A percentile compares a stretch with the other conserved stretches of the same genome.
These are phyloP conservation scores for Melipona beecheii DNA, from an alignment of 2,888 invertebrate genomes.

Conservation along the genomic window DNA sequence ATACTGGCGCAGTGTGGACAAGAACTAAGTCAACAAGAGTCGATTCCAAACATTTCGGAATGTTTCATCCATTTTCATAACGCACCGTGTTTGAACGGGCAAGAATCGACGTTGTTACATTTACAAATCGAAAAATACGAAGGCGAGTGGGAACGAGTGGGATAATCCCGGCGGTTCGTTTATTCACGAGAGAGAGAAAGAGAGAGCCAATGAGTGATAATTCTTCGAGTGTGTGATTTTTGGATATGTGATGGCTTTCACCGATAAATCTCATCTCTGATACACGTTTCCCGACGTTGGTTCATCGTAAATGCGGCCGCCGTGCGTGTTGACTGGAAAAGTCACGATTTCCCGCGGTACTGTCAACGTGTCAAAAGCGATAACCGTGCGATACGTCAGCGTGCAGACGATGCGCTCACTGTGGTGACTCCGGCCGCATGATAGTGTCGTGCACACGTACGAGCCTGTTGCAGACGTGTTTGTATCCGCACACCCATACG, in stretches of 20 bases:
- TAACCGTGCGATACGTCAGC: neutral
- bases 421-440: conserved; percentile 45
- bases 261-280: neutral
- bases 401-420: conserved; percentile 49
- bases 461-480: neutral
- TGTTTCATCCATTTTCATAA: neutral
- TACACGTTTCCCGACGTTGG: neutral
- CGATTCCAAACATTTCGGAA: conserved; percentile 26
- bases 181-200: neutral
- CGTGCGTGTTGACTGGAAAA: neutral
- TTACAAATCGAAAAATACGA: no score
- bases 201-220: neutral
- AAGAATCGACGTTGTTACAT: neutral
- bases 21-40: conserved; percentile 32
- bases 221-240: conserved; percentile 20
- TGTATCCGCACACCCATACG: conserved; percentile 43
- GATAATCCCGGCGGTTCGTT: neutral
- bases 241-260: neutral
- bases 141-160: neutral
- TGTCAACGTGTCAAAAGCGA: neutral
- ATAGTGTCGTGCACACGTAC: conserved; percentile 24
- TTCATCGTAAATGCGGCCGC: neutral
- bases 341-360: neutral
- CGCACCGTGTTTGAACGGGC: neutral
- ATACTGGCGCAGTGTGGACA: conserved; percentile 12